phyloP scores from a whole-genome alignment of 2,113 vertebrate species.

The Laticauda colubrina region DNA sequence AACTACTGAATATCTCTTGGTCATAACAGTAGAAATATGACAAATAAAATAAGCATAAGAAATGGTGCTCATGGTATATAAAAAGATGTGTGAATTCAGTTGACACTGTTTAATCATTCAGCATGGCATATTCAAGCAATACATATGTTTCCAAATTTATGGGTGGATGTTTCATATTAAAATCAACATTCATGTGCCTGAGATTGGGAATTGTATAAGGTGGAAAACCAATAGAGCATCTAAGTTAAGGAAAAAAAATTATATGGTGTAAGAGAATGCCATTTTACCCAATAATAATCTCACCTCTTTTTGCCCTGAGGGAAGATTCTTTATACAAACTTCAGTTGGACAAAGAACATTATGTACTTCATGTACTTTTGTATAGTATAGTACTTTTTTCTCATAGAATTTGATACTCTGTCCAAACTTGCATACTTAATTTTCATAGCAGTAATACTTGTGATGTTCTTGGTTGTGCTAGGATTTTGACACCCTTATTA shows the following conservation, averaged over 20 bases:
- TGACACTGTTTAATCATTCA: not conserved
- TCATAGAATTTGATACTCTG: constrained; percentile 85
- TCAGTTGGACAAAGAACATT: not conserved
- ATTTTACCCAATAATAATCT: not conserved
- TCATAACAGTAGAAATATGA: not conserved
- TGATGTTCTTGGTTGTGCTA: constrained; percentile 95
- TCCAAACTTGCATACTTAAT: constrained; percentile 87
- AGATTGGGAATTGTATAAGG: not conserved
- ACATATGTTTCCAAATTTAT: not conserved
- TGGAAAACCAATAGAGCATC: not conserved
- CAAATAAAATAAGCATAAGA: not conserved
- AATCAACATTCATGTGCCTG: not conserved
- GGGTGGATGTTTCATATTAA: not conserved
- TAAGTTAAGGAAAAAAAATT: not conserved
- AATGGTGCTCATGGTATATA: not conserved
- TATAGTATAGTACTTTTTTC: not conserved
- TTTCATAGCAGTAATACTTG: constrained; percentile 78
- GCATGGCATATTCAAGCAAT: not conserved
- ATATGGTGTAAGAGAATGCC: not conserved
- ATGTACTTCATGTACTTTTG: not conserved
- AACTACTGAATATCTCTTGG: not conserved
- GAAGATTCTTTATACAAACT: not conserved
- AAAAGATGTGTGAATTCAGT: not conserved
- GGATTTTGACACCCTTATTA: constrained; percentile 82
- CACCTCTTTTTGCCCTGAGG: not conserved